Evolutionary conservation across 1,140 invertebrate species (phyloP).

Genomic region (Antheraea mylitta): DNA sequence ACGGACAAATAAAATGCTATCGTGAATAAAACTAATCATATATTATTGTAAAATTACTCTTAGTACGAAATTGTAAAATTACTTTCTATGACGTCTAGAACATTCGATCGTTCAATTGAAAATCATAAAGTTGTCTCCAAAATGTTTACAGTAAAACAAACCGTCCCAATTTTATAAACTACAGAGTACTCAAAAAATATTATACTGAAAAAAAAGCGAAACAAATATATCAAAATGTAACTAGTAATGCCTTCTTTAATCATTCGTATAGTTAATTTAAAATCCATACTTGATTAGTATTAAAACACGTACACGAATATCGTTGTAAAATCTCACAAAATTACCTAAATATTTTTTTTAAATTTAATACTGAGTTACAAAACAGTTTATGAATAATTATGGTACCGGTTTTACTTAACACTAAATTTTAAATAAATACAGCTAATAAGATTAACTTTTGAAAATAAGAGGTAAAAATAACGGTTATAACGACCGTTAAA

Average conservation of each 20-base stretch:
- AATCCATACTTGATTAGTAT: neutral
- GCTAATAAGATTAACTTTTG: neutral
- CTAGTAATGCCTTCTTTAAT: neutral
- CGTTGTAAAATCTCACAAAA: constrained; percentile 75
- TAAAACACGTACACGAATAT: constrained; percentile 61
- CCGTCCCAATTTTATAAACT: too few species aligned
- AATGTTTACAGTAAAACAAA: neutral
- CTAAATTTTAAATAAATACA: neutral
- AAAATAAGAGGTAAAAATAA: constrained; percentile 4
- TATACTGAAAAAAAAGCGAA: too few species aligned
- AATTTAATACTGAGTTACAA: constrained; percentile 55
- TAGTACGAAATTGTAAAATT: neutral
- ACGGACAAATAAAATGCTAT: neutral
- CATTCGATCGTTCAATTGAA: neutral
- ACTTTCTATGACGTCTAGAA: neutral
- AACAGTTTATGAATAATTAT: constrained; percentile 48
- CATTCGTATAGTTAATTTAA: neutral
- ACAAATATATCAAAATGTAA: neutral
- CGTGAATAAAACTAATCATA: too few species aligned
- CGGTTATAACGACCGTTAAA: neutral
- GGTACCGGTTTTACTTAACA: constrained; percentile 44
- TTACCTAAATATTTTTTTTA: constrained; percentile 45
- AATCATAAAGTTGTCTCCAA: neutral
- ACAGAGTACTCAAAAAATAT: too few species aligned
- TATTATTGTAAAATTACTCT: neutral